Evolutionary conservation across 35 echinoderm and acorn worm genomes (phyloP), one percentile per base, ranked within the genome.

Genomic region (Acanthaster planci): DNA sequence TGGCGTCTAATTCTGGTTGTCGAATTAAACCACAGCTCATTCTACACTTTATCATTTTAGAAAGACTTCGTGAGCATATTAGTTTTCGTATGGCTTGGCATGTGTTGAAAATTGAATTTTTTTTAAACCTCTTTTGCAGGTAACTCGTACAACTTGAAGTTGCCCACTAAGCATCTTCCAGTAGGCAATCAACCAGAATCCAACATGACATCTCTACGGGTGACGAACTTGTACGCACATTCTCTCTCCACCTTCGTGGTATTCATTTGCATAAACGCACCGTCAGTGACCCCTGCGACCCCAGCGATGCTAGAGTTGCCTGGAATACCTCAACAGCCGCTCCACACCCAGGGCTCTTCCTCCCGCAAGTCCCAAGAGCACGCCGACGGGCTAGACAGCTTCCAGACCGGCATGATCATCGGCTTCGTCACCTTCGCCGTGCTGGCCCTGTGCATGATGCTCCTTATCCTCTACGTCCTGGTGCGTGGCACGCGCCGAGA

Each of bases 391-490:
- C 38, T 83, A 19, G 81, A 83, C 56, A 83, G 36, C 55, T 83
- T 83, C 36, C 81, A 83, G 22, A 83, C 53, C 16, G 81, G 81
- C 21, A 83, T 83, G 81, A 57, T 83, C 32, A 83, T 83, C 35
- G 81, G 81, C 21, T 83, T 83, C 38, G 81, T 83, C 10, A 83
- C 81, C 8, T 83, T 83, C 56, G 81, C 81, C 52, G 81, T 57
- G 12, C 27, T 83, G 8, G 81, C 81, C 15, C 81, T 83, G 7
- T 53, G 53, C 52, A 83, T 83, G 81, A 83, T 83, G 81, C 35
- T 83, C 7, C 38, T 83, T 34, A 83, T 83, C 22, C 54, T 83
- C 52, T 83, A 83, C 55, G 56, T 58, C 22, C 56, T 83, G 19
- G 81, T 83, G 30, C 22, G 53, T 10, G 81, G 81, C 52, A 83